These are phyloP conservation scores for Myocastor coypus DNA, from an alignment of 2,113 vertebrate genomes.

Conservation along the genomic window DNA sequence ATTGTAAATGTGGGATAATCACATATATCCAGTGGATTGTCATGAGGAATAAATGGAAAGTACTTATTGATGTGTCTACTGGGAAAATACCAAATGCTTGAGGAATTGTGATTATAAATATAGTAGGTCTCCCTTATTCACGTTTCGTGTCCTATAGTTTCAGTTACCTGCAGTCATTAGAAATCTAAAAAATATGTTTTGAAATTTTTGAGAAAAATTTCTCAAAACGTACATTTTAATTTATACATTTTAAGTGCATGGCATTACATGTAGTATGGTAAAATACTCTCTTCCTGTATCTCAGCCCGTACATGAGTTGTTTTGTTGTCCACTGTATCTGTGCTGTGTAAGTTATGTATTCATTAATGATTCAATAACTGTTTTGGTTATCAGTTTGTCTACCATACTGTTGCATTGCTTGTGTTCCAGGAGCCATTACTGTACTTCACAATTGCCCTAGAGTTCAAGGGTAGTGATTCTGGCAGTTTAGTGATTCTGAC, in stretches of 20 bases:
- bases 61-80: slow-evolving; percentile 4
- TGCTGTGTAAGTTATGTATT: background rate
- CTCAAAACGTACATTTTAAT: background rate
- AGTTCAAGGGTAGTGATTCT: background rate
- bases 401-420: background rate
- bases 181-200: background rate
- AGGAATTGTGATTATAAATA: background rate
- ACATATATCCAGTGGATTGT: slow-evolving; percentile 11
- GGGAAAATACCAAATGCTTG: slow-evolving; percentile 7
- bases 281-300: background rate
- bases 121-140: background rate
- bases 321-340: background rate
- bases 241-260: background rate
- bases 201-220: background rate
- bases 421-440: background rate
- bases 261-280: background rate
- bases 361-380: background rate
- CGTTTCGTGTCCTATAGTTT: background rate
- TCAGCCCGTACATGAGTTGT: background rate
- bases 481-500: background rate
- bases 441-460: background rate
- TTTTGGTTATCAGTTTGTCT: background rate
- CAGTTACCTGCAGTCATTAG: background rate
- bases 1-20: slow-evolving; percentile 45
- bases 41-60: slow-evolving; percentile 44